Evolutionary conservation across 2,888 invertebrate species (phyloP).

Genomic region (Molanna angustata): DNA sequence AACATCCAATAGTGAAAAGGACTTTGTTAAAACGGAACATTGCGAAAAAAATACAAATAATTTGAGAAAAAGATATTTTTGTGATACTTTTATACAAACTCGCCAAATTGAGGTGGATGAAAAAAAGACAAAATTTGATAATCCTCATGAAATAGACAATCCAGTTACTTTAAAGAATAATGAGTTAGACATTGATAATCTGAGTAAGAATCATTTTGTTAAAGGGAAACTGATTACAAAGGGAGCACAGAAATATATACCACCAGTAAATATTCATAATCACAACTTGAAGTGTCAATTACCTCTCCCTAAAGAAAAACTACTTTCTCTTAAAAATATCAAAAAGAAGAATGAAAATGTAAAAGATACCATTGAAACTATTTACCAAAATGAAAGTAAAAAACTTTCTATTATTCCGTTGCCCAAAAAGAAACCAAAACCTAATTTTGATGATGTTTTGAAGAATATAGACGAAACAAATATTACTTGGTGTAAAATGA

Average conservation of each 20-base stretch:
- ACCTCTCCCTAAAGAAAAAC: slow-evolving; percentile 47
- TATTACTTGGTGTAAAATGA: slow-evolving; percentile 18
- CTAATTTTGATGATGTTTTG: slow-evolving; percentile 54
- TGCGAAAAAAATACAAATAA: too few species aligned
- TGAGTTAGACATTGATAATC: too few species aligned
- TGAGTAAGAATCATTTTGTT: too few species aligned
- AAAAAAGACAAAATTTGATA: too few species aligned
- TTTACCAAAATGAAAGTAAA: not conserved
- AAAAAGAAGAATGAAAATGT: slow-evolving; percentile 6
- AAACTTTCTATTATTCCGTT: slow-evolving; percentile 15
- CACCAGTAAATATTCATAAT: slow-evolving; percentile 46
- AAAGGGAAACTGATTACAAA: slow-evolving; percentile 44
- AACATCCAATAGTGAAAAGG: too few species aligned
- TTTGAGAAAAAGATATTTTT: too few species aligned
- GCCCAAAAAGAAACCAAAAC: slow-evolving; percentile 45
- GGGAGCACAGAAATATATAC: slow-evolving; percentile 55
- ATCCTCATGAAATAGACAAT: too few species aligned
- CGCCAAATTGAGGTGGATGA: too few species aligned
- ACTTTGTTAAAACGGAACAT: too few species aligned
- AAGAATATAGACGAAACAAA: slow-evolving; percentile 47
- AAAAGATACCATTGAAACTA: slow-evolving; percentile 32
- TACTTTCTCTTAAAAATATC: slow-evolving; percentile 39
- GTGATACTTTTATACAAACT: too few species aligned
- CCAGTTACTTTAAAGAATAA: too few species aligned
- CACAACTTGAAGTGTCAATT: slow-evolving; percentile 50